A percentile compares a stretch with the other conserved stretches of the same genome.
Conservation (phyloP, 2,113 vertebrate genomes). For the Phyllostomus discolor region DNA sequence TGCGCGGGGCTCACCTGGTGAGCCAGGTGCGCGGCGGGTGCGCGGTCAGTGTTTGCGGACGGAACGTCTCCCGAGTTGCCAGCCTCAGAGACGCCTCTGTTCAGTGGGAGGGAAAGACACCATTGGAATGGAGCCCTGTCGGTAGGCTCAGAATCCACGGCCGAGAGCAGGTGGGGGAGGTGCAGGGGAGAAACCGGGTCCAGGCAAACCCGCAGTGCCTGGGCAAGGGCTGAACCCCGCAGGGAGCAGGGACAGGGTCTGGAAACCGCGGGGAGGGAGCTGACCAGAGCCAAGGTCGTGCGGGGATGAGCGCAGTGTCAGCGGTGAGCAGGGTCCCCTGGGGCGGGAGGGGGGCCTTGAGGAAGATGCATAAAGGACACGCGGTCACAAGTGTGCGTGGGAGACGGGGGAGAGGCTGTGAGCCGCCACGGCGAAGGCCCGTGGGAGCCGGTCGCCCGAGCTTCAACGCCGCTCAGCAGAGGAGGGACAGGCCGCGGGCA, state of each 20-base stretch:
- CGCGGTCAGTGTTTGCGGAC: neutral
- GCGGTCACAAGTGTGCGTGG: neutral
- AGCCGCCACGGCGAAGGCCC: neutral
- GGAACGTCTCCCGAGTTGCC: neutral
- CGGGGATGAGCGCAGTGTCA: accelerated
- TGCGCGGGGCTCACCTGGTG: neutral
- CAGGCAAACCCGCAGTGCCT: neutral
- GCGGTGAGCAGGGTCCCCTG: neutral
- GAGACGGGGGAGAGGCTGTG: neutral
- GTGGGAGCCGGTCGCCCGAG: neutral
- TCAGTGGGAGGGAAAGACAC: neutral
- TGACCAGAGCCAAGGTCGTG: neutral
- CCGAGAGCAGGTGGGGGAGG: neutral
- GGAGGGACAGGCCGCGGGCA: neutral
- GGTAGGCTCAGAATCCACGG: neutral
- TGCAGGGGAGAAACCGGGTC: neutral
- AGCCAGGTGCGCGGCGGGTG: accelerated
- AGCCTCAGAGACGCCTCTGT: neutral
- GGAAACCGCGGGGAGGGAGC: neutral
- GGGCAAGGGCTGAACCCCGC: neutral
- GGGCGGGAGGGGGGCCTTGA: neutral
- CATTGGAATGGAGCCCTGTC: neutral
- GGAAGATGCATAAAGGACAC: neutral
- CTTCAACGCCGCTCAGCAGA: neutral
- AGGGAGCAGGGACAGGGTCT: neutral